Percentiles rank a stretch among this genome's conserved stretches.
Conservation (phyloP, 1,140 invertebrate species). For the Cotesia glomerata region DNA sequence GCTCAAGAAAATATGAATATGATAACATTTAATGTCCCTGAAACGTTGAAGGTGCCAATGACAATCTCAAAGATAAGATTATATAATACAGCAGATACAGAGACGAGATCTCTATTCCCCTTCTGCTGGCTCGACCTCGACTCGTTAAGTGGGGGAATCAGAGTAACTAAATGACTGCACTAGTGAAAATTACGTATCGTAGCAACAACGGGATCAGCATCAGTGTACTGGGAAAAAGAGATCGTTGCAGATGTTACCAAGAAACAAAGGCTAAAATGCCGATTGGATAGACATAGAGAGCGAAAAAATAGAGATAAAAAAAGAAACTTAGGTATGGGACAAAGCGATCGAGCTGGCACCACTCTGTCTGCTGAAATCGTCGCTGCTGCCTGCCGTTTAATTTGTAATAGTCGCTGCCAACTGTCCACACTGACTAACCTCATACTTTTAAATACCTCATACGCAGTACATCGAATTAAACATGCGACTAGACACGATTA, state of each 20-base stretch:
- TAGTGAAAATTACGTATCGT: neutral
- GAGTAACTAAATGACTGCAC: slow-evolving; percentile 6
- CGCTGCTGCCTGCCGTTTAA: slow-evolving; percentile 33
- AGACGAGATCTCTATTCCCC: neutral
- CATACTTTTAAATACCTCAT: neutral
- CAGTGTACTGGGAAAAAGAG: neutral
- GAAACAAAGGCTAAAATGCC: slow-evolving; percentile 9
- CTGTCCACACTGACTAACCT: slow-evolving; percentile 15
- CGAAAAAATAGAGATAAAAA: slow-evolving; percentile 16
- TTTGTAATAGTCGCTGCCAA: slow-evolving; percentile 31
- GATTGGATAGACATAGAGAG: slow-evolving; percentile 10
- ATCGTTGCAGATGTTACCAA: neutral
- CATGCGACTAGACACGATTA: too few relatives aligned
- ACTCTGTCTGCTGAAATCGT: slow-evolving; percentile 57
- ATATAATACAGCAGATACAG: slow-evolving; percentile 9
- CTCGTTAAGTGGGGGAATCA: neutral
- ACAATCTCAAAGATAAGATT: slow-evolving; percentile 25
- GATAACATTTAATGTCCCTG: slow-evolving; percentile 14
- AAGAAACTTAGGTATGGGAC: slow-evolving; percentile 12
- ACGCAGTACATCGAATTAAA: neutral
- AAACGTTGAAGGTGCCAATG: slow-evolving; percentile 29
- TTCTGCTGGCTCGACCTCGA: neutral
- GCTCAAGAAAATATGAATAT: slow-evolving; percentile 18
- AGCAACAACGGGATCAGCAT: neutral
- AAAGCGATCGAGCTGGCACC: slow-evolving; percentile 49